These are phyloP conservation scores for Sminthurides bifidus DNA, from an alignment of 1,140 invertebrate genomes.

Conservation along the genomic window DNA sequence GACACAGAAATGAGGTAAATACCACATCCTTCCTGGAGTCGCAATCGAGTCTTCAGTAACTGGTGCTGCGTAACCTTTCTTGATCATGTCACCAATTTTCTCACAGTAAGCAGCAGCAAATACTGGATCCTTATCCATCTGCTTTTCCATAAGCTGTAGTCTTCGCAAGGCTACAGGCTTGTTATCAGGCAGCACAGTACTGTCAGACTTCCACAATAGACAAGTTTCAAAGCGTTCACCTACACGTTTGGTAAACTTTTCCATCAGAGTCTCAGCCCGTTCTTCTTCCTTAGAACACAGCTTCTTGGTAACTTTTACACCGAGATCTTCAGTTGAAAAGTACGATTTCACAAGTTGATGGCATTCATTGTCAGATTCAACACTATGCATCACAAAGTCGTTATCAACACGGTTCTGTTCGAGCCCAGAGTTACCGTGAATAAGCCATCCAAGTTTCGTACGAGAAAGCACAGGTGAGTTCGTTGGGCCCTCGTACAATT, in stretches of 20 bases:
- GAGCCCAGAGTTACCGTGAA: constrained; percentile 2
- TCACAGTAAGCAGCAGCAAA: constrained; percentile 1
- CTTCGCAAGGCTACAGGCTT: neutral
- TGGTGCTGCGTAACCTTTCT: constrained; percentile 10
- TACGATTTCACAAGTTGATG: constrained; percentile 6
- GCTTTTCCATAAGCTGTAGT: constrained; percentile 1
- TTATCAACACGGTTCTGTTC: too few species aligned
- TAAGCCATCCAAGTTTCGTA: neutral
- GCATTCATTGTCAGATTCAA: too few species aligned
- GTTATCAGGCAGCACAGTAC: constrained; percentile 8
- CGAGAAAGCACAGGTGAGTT: neutral
- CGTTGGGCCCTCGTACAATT: neutral
- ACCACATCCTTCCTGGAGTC: neutral
- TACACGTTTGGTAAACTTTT: constrained; percentile 1
- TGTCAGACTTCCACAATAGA: constrained; percentile 14
- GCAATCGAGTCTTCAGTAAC: neutral
- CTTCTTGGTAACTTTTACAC: neutral
- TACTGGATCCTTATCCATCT: constrained; percentile 2
- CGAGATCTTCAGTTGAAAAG: constrained; percentile 14
- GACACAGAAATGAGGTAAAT: constrained; percentile 32
- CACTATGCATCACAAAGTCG: too few species aligned
- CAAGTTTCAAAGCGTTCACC: constrained; percentile 11
- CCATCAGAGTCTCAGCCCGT: constrained; percentile 2
- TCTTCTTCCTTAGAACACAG: neutral
- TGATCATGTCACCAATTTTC: constrained; percentile 8